phyloP scores from a whole-genome alignment of 2,113 vertebrate genomes.

The Upupa epops region DNA sequence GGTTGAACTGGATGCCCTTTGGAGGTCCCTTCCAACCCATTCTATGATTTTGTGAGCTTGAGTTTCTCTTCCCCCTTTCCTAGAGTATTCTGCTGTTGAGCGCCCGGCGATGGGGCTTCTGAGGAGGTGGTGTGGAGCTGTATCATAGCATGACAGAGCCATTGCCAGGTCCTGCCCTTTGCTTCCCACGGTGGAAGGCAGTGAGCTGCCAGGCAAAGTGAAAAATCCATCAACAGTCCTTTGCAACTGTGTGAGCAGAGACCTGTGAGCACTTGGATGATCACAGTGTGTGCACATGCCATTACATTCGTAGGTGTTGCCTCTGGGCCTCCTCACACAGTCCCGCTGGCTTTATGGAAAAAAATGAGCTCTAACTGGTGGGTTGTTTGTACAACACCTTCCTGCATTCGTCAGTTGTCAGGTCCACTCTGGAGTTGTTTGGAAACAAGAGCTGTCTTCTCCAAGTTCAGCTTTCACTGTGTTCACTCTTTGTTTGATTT shows the following conservation, averaged over 20 bases:
- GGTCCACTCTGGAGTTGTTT: neutral
- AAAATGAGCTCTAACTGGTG: neutral
- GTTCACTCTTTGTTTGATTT: neutral
- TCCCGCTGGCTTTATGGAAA: neutral
- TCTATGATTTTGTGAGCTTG: neutral
- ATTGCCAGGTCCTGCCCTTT: neutral
- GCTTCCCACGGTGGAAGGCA: neutral
- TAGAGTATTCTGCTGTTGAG: neutral
- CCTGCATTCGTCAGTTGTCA: neutral
- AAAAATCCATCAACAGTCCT: neutral
- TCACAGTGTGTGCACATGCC: rapidly evolving
- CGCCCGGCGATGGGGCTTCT: rapidly evolving
- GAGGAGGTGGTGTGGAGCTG: neutral
- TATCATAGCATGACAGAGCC: rapidly evolving
- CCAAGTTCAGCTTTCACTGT: neutral
- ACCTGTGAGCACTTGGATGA: neutral
- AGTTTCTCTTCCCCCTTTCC: neutral
- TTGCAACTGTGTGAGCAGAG: neutral
- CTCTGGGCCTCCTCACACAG: neutral
- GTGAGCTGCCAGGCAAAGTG: neutral
- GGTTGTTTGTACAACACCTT: neutral
- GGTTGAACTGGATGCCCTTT: no score
- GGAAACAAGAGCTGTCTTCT: neutral
- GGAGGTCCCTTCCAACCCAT: no score
- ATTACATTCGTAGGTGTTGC: neutral